These are phyloP conservation scores for Empidonax traillii DNA, from an alignment of 2,113 vertebrate species.

Conservation along the genomic window DNA sequence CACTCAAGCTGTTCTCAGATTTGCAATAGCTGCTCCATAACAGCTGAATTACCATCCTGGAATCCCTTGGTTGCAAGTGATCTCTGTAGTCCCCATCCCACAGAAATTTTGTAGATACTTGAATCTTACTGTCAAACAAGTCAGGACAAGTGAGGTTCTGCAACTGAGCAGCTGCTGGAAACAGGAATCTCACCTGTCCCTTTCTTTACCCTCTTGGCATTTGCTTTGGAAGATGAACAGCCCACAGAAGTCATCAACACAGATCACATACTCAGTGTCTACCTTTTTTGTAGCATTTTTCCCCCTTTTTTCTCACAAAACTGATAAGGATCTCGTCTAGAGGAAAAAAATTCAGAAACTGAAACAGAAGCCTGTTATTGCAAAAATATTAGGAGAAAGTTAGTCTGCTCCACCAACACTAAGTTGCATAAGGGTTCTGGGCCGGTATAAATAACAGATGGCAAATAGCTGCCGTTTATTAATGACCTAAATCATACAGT, in stretches of 20 bases:
- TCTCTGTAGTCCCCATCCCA: not conserved
- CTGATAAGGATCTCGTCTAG: not conserved
- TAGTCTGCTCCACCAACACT: not conserved
- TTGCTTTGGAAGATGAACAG: not conserved
- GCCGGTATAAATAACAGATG: not conserved
- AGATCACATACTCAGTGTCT: not conserved
- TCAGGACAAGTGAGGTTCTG: not conserved
- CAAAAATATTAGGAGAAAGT: not conserved
- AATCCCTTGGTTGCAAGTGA: accelerated
- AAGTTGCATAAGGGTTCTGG: not conserved
- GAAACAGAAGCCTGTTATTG: not conserved
- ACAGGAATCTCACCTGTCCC: not conserved
- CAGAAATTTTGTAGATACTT: not conserved
- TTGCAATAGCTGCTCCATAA: not conserved
- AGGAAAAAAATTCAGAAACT: not conserved
- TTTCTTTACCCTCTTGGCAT: not conserved
- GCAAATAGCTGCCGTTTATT: not conserved
- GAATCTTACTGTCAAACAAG: not conserved
- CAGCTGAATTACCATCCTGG: not conserved
- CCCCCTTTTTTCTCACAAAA: not conserved
- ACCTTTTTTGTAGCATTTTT: not conserved
- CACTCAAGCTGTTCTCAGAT: not conserved
- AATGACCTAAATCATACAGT: not conserved
- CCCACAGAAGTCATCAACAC: not conserved
- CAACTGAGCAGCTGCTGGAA: not conserved